These are phyloP conservation scores for Rhamnusium bicolor DNA, from an alignment of 2,888 invertebrate species.

Conservation along the genomic window DNA sequence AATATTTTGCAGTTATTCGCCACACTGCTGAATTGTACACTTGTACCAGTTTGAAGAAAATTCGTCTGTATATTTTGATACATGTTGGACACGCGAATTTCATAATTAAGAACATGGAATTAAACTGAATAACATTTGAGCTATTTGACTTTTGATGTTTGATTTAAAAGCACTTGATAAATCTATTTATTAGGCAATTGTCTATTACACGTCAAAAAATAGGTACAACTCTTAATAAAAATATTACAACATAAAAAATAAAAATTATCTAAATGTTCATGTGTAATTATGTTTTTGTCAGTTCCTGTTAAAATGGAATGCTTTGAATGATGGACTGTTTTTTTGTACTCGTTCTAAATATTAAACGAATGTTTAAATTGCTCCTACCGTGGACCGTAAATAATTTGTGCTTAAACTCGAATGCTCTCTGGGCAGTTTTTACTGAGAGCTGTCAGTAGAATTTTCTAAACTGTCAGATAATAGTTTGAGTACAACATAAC, in stretches of 20 bases:
- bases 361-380: not conserved
- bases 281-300: not conserved
- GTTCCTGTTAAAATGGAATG: not conserved
- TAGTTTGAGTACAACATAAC: constrained; percentile 3
- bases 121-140: too few species aligned
- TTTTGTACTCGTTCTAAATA: not conserved
- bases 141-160: too few species aligned
- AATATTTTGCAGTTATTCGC: too few species aligned
- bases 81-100: too few species aligned
- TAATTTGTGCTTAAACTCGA: not conserved
- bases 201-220: not conserved
- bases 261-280: not conserved
- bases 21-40: too few species aligned
- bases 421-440: not conserved
- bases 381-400: not conserved
- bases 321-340: not conserved
- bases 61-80: too few species aligned
- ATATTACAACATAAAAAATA: not conserved
- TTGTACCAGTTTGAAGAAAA: too few species aligned
- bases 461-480: not conserved
- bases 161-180: too few species aligned
- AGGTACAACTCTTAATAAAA: not conserved
- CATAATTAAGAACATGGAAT: too few species aligned
- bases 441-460: not conserved
- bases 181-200: not conserved